Percentiles rank a stretch among this genome's conserved stretches.
phyloP scores from a whole-genome alignment of 1,140 invertebrate species.

The Neodiprion virginianus region DNA sequence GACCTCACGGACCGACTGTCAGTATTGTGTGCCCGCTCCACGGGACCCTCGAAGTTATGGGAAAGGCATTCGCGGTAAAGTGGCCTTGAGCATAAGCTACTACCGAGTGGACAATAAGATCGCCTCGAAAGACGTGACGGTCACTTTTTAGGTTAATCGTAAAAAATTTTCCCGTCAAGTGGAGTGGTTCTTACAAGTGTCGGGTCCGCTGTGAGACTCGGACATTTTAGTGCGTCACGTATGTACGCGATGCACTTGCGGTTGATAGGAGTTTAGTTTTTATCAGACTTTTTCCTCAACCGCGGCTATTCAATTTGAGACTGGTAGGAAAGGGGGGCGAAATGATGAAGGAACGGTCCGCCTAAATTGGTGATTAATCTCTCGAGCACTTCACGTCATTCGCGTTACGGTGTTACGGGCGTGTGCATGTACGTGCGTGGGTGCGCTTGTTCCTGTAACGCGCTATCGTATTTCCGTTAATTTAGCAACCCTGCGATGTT shows the following conservation, averaged over 20 bases:
- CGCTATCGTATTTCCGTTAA: conserved; percentile 7
- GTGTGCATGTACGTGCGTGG: background rate
- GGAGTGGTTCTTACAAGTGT: background rate
- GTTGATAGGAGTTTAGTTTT: background rate
- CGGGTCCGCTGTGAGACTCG: background rate
- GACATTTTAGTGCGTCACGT: background rate
- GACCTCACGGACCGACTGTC: conserved; percentile 28
- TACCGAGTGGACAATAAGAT: background rate
- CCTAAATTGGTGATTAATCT: conserved; percentile 4
- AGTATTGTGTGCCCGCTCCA: background rate
- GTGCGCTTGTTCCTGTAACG: background rate
- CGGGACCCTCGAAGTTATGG: background rate
- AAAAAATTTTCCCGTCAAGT: too few relatives aligned
- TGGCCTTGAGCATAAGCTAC: background rate
- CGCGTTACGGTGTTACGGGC: background rate
- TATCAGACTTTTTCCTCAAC: background rate
- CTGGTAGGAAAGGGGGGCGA: too few relatives aligned
- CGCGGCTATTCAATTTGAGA: background rate
- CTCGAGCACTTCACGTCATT: background rate
- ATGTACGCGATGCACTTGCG: background rate
- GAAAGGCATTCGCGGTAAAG: background rate
- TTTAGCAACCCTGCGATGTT: conserved; percentile 1
- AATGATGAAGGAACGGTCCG: background rate
- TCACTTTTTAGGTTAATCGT: too few relatives aligned
- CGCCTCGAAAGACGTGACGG: background rate